Conservation (phyloP, 37 sponge, comb jelly and placozoan species). For the Oscarella lobularis region DNA sequence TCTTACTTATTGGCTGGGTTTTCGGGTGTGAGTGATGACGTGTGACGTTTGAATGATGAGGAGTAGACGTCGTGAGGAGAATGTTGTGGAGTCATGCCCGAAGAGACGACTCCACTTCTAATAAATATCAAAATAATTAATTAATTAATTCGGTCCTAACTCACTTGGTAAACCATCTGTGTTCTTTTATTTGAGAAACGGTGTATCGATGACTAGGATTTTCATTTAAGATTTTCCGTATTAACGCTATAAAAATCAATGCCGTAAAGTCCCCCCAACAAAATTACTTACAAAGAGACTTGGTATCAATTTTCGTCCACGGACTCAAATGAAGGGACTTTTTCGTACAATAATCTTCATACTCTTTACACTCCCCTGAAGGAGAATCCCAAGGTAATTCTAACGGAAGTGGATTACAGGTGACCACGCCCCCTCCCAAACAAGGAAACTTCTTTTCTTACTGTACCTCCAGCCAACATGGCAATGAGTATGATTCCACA, state of each 20-base stretch:
- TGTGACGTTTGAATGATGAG: no score
- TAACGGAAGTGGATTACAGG: neutral
- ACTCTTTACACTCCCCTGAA: constrained; percentile 50
- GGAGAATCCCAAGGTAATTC: constrained; percentile 99
- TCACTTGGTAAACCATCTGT: neutral
- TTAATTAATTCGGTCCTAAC: no score
- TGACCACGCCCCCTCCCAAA: neutral
- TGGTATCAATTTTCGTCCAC: constrained; percentile 78
- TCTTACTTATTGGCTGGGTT: no score
- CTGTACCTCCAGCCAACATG: constrained; percentile 80
- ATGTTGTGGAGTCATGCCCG: no score
- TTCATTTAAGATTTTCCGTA: neutral
- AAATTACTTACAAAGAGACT: no score
- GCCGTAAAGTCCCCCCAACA: no score
- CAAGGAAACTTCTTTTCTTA: constrained; percentile 9
- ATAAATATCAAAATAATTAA: no score
- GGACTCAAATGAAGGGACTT: constrained; percentile 65
- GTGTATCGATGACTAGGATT: neutral
- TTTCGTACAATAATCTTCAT: constrained; percentile 43
- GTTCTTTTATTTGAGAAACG: neutral
- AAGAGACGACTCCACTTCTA: no score
- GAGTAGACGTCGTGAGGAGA: no score
- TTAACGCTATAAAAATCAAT: no score
- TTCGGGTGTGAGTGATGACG: no score
- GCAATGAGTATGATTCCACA: constrained; percentile 90